phyloP scores from a whole-genome alignment of 2,797 vertebrate genomes.

The Coilia nasus region DNA sequence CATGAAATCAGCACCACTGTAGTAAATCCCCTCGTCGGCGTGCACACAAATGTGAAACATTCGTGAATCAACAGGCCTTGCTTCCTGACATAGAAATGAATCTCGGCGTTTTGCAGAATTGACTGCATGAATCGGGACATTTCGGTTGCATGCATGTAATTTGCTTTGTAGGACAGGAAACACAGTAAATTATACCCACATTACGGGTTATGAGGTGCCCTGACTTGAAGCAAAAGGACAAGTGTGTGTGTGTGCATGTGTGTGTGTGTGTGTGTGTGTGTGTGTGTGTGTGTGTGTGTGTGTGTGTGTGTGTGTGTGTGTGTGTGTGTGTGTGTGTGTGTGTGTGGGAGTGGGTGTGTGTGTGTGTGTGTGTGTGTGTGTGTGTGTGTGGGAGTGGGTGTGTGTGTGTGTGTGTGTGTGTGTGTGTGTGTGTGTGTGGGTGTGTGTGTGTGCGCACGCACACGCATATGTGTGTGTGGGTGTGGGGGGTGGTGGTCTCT shows the following conservation, averaged over 20 bases:
- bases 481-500: background rate
- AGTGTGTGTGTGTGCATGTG: background rate
- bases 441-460: too few species aligned
- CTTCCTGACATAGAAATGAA: background rate
- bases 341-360: background rate
- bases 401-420: too few species aligned
- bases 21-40: conserved; percentile 18
- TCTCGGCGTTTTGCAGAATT: too few species aligned
- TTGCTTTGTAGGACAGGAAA: conserved; percentile 11
- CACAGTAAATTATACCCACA: conserved; percentile 43
- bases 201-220: conserved; percentile 37
- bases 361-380: background rate
- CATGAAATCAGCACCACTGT: conserved; percentile 27
- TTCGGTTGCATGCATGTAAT: too few species aligned
- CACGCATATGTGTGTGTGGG: too few species aligned
- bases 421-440: too few species aligned
- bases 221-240: background rate
- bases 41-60: conserved; percentile 21
- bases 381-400: background rate
- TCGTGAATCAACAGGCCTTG: background rate
- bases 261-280: too few species aligned
- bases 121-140: too few species aligned
- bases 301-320: background rate
- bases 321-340: conserved; percentile 26
- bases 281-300: too few species aligned